Evolutionary conservation across 2,113 vertebrate genomes (phyloP), one percentile per base, ranked within the genome.

Genomic region (Forbesichthys papilliferus): DNA sequence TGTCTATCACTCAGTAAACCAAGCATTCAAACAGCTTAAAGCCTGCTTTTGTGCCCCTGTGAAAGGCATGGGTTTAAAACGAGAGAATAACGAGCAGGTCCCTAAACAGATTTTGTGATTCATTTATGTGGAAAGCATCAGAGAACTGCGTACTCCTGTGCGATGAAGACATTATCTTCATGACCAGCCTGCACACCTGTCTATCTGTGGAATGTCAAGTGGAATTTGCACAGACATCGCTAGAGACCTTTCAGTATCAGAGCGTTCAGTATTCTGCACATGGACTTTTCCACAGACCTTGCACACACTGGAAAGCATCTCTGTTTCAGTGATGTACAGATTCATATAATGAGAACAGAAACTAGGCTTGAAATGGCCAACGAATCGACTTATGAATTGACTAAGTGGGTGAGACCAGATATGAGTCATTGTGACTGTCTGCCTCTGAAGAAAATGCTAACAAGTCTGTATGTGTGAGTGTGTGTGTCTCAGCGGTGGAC

Each of bases 381-480:
- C 72, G 49, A 68, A 66, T 81, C 75, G 71, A 77, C 69, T 72
- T 64, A 48, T 71, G 66, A 63, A 80, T 77, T 83, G 84, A 84
- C 73, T 79, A 82, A 88, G 90, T 87, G 87, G 87, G 88, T 83
- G 90, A 84, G 79, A 89, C 84, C 84, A 56, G 71, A 73, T 79
- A 74, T 92, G 89, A 91, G 79, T 90, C 91, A 89, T 67, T 69
- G 67, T 57, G 79, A 63, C 78, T 83, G 84, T 87, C 82, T 88
- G 74, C 69, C 77, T 73, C 74, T 74, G 73, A 73, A 27, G 70
- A 78, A 85, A 75, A 77, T 27, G 27, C 27, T 27, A 27, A 20
- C 20, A 20, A 27, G 27, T 27, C 27, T 27, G 27, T 27, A 18
- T 18, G 58, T 60, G 27, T 27, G 27, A 27, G 27, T 27, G 2